Evolutionary conservation across 2,113 vertebrate genomes (phyloP).

Genomic region (Bambusicola thoracicus): DNA sequence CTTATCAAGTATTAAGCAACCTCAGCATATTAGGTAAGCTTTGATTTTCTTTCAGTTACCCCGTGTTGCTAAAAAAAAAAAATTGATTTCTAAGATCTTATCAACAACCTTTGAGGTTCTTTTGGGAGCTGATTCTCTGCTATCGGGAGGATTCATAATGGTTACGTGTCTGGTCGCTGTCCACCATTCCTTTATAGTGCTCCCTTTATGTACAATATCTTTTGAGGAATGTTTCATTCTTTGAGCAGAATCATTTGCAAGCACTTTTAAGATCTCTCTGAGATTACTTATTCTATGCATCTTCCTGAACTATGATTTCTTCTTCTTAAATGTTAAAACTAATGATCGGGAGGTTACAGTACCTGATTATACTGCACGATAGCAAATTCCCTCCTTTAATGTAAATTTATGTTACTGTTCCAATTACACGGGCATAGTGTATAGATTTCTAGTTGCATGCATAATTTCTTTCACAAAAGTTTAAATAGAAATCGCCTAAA

Average conservation of each 20-base stretch:
- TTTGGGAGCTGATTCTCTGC: conserved; percentile 32
- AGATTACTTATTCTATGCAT: conserved; percentile 10
- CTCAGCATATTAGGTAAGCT: conserved; percentile 71
- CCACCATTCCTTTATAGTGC: background rate
- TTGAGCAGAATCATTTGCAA: background rate
- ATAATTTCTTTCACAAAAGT: conserved; percentile 4
- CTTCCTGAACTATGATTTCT: background rate
- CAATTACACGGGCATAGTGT: background rate
- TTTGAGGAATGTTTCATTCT: conserved; percentile 25
- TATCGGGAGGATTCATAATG: conserved; percentile 26
- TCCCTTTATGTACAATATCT: background rate
- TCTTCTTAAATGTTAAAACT: background rate
- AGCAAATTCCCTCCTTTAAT: conserved; percentile 21
- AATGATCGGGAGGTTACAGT: background rate
- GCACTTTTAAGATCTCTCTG: background rate
- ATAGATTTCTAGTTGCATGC: background rate
- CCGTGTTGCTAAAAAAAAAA: conserved; percentile 1
- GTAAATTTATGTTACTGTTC: conserved; percentile 7
- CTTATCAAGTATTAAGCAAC: conserved; percentile 59
- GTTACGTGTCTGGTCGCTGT: background rate
- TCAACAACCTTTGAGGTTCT: conserved; percentile 53
- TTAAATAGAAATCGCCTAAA: background rate
- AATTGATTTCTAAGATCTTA: conserved; percentile 64
- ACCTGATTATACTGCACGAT: conserved; percentile 24
- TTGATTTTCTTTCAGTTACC: conserved; percentile 75